Conservation (phyloP, 2,113 vertebrate species). For the Nyctibius bracteatus region DNA sequence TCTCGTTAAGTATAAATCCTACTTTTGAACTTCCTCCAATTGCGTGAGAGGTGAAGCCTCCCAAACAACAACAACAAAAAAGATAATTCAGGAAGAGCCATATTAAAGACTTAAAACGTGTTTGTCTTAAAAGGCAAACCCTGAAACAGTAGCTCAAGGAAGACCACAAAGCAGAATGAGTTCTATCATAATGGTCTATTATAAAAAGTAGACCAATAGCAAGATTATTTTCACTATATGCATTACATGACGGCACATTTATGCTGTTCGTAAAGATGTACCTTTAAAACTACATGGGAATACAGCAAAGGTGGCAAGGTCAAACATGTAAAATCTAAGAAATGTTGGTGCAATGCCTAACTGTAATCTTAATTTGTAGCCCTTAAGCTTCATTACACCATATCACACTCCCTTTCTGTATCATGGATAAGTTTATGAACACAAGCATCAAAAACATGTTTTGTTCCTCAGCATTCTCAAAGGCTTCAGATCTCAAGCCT, state of each 20-base stretch:
- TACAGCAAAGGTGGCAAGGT: not conserved
- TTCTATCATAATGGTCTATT: not conserved
- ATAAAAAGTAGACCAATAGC: not conserved
- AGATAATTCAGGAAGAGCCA: not conserved
- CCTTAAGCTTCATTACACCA: not conserved
- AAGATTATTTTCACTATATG: not conserved
- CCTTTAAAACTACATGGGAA: not conserved
- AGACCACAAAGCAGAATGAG: not conserved
- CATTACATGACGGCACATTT: not conserved
- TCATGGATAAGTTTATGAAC: not conserved
- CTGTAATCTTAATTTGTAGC: not conserved
- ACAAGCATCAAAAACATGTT: not conserved
- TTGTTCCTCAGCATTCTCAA: not conserved
- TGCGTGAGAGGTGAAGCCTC: not conserved
- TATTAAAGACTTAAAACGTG: not conserved
- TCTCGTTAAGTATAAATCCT: slow-evolving; percentile 14
- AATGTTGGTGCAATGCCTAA: not conserved
- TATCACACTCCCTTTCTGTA: not conserved
- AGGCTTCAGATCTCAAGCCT: not conserved
- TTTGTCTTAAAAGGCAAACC: not conserved
- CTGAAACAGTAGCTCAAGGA: not conserved
- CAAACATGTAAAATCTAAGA: not conserved
- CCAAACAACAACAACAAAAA: not conserved
- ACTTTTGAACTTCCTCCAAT: not conserved
- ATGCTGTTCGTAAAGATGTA: not conserved